Evolutionary conservation across 92 coral and sea anemone species (phyloP), one percentile per base, ranked within the genome.

Genomic region (Parazoanthus darwini): DNA sequence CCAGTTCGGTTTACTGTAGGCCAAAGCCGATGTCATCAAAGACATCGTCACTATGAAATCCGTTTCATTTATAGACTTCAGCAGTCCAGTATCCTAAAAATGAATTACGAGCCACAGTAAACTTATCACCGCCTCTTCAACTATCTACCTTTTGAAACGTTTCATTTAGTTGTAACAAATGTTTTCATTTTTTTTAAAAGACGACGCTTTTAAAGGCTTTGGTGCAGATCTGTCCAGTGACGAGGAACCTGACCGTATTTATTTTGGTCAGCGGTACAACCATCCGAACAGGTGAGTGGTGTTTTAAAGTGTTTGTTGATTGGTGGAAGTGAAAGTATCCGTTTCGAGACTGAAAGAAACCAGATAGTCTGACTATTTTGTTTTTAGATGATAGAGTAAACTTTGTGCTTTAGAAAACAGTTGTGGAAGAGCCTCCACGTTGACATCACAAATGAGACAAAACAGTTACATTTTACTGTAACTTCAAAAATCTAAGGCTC

Each of bases 151-250:
- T 36, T 71, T 35, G 22, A 25, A 74, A 74, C 46, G 37, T 74
- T 68, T 43, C 77, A 16, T 67, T 33, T 67, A 3, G 44, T 70
- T 70, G 5, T 39, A 67, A 25, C 6, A 68, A 67, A 23, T 43
- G 13, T 59, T 42, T n/a, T 25, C 22, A 39, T 16, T 83, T 83
- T 25, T 22, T 38, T 42, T 54, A 48, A 68, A 39, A 84, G 87
- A 84, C 26, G 87, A 84, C 23, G 18, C 46, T 23, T 84, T 56
- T 73, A 46, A 6, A 72, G 87, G 87, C 18, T 93, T 95, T 87
- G 96, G 93, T 43, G 96, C 92, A 83, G 90, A 90, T 48, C 58
- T 89, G 14, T 90, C 96, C 37, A 92, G 90, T 50, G 94, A 87
- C 66, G 94, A 92, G 23, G 92, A 91, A 84, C 56, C 78, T 10